These are phyloP conservation scores for Melospiza melodia DNA, from an alignment of 2,113 vertebrate genomes.

Conservation along the genomic window DNA sequence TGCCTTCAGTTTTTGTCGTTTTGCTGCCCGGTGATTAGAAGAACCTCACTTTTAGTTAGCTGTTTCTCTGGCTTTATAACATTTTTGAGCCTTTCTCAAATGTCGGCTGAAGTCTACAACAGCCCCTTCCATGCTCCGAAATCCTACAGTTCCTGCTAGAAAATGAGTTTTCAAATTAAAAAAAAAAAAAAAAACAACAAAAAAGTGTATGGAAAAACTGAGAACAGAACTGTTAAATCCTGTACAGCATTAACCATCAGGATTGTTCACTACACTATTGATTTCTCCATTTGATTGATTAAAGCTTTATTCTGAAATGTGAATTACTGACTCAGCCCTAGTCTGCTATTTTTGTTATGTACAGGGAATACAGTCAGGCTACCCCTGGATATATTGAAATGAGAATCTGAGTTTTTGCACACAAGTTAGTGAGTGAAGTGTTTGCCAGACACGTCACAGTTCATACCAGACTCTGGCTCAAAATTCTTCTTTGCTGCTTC, in stretches of 20 bases:
- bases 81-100: not conserved
- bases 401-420: not conserved
- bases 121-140: not conserved
- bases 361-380: not conserved
- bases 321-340: not conserved
- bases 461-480: not conserved
- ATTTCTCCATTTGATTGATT: conserved; percentile 41
- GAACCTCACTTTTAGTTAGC: not conserved
- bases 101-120: not conserved
- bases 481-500: not conserved
- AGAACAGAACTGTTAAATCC: not conserved
- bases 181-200: accelerated
- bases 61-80: not conserved
- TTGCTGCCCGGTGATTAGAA: not conserved
- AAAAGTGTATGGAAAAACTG: not conserved
- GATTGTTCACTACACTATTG: not conserved
- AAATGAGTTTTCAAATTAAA: not conserved
- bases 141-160: not conserved
- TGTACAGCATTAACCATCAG: not conserved
- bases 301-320: not conserved
- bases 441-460: not conserved
- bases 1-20: not conserved
- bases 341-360: not conserved
- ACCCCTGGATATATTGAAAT: not conserved
- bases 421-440: not conserved